Evolutionary conservation across 2,888 invertebrate genomes (phyloP), one percentile per base, ranked within the genome.

Genomic region (Zele albiditarsus): DNA sequence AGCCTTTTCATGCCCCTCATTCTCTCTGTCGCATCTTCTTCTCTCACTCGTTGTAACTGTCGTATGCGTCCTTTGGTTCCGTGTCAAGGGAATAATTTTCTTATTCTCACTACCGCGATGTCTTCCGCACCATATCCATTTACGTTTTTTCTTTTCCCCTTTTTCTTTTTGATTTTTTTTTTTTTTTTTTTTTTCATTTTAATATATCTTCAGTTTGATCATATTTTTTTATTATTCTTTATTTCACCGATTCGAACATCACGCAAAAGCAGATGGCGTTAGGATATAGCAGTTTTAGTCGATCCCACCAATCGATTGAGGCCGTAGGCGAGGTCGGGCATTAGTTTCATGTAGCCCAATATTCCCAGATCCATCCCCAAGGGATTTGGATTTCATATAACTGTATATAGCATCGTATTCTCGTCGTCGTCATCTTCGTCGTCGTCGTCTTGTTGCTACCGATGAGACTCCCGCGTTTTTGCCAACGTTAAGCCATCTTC

Each of bases 31-130:
- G 25, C 53, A 38, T 60, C 14, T 65, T 63, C 66, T 33, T 42
- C 60, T 38, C 4, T 53, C 20, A 53, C 53, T 53, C 20, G 20
- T 46, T 16, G 46, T 53, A 20, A 53, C 53, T 20, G n/a, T 6
- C 53, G 20, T 53, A 20, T 46, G 60, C 62, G 49, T 20, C 25
- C 77, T 70, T 46, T 60, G 27, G 68, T 67, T 28, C 71, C 77
- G 78, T 71, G 78, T 82, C 81, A 76, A 78, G 80, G 77, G 78
- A 81, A 77, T 81, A 77, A 83, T 83, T 81, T 79, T 78, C 72
- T 74, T 75, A 77, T 79, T 79, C 74, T 74, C 73, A 60, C 60
- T 20, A 23, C n/a, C 49, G 23, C n/a, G 16, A 3, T 53, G 20
- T 53, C 20, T 53, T 53, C 20, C 53, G 6, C 6, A 53, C 23